Base-by-base conservation (phyloP, 2,888 invertebrate species). In the Hofmannophila pseudospretella region DNA sequence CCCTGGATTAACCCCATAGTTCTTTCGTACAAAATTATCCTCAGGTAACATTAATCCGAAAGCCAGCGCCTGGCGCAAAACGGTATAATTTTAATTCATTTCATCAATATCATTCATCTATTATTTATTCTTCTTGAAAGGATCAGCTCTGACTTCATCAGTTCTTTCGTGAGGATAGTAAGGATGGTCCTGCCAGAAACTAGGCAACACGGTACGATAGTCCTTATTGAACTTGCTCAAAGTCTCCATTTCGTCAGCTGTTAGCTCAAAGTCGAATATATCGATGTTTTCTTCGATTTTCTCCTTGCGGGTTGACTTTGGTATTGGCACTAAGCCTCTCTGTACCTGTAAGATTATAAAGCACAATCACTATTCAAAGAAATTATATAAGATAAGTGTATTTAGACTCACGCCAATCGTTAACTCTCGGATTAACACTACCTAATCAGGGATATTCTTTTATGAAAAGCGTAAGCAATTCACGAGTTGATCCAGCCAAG, bases 231-330 rank as follows among this genome's bases (percentile, higher is more conserved):
- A 91, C 44, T 66, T 66, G 35, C 58, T 81, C 39, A 90, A 48
- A 3, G 74, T 49, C 0, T 73, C 52, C 63, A 89, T 88, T 42
- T 91, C 91, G 3, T 87, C 80, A 0, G 74, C 32, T 3, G 72
- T 66, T 10, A 91, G 51, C 49, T 88, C 61, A 54, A 91, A 91
- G 61, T 91, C 89, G 39, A 91, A 91, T 3, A 91, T 66, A 34
- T 89, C 57, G 4, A 91, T 87, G 51, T 91, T 91, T 40, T 89
- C 77, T 29, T 80, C 76, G 1, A 91, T 82, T 14, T 89, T 77
- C 0, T 67, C 65, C 39, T 88, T 85, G 16, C 88, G 88, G 0
- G 85, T 65, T 0, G 91, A 90, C 56, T 91, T 91, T 0, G 91
- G 91, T 20, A 91, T 90, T 0, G 91, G 90, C 1, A 89, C 67